These are phyloP conservation scores for Mycogona germanica DNA, from an alignment of 2,888 invertebrate species.

Conservation along the genomic window DNA sequence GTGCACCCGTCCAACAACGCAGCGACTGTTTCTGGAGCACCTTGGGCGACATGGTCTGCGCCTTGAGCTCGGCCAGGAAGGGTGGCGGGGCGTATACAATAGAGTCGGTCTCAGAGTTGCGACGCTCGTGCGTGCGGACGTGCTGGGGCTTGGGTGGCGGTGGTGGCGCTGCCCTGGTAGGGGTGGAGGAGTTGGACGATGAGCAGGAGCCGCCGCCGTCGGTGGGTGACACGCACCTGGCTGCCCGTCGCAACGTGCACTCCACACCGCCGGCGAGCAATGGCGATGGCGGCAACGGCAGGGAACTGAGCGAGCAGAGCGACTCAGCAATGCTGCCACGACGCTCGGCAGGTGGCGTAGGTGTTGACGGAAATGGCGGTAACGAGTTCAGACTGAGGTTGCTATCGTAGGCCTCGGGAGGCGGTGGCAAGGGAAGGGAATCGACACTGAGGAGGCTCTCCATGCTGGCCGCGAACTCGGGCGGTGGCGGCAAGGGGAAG, in stretches of 20 bases:
- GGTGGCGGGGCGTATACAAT: conserved; percentile 43
- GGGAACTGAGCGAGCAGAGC: conserved; percentile 14
- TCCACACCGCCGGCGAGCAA: neutral
- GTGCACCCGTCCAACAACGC: neutral
- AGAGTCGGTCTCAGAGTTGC: conserved; percentile 68
- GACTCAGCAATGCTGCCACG: conserved; percentile 13
- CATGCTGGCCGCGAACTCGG: conserved; percentile 44
- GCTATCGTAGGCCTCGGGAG: conserved; percentile 28
- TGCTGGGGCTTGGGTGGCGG: conserved; percentile 19
- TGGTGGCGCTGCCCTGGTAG: conserved; percentile 20
- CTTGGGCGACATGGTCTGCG: conserved; percentile 16
- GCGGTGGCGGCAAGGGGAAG: conserved; percentile 56
- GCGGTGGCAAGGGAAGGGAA: conserved; percentile 29
- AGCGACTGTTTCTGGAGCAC: neutral
- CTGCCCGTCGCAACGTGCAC: no score
- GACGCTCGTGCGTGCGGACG: no score
- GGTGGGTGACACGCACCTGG: no score
- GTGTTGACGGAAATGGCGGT: conserved; percentile 23
- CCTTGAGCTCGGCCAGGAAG: conserved; percentile 24
- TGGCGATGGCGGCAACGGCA: conserved; percentile 17
- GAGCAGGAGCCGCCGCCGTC: no score
- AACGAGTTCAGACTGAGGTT: conserved; percentile 24
- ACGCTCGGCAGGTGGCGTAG: conserved; percentile 11
- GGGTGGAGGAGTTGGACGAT: conserved; percentile 17
- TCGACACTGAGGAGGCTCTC: conserved; percentile 20